A percentile compares a stretch with the other conserved stretches of the same genome.
phyloP scores from a whole-genome alignment of 2,797 vertebrate species.

The Neoniphon sammara region DNA sequence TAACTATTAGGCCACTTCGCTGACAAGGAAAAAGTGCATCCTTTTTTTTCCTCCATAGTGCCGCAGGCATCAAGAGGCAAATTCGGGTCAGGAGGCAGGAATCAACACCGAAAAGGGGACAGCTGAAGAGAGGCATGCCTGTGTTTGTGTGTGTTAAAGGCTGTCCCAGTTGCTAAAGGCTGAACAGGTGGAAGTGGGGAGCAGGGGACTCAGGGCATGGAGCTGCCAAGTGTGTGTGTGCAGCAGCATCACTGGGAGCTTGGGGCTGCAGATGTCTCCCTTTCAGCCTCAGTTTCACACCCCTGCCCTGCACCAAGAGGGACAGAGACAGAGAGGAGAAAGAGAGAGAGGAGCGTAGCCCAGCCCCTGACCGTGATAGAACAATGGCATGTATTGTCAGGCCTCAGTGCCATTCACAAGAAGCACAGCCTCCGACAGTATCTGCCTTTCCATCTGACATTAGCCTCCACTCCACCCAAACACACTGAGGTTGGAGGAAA shows the following conservation, averaged over 20 bases:
- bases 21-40: too few relatives aligned
- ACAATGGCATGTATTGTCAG: constrained; percentile 77
- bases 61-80: background rate
- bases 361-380: constrained; percentile 24
- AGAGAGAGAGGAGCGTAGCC: constrained; percentile 27
- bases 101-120: background rate
- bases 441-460: constrained; percentile 40
- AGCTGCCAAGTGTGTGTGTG: constrained; percentile 31
- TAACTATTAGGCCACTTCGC: too few relatives aligned
- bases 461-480: constrained; percentile 14
- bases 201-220: constrained; percentile 13
- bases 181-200: constrained; percentile 28
- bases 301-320: constrained; percentile 24
- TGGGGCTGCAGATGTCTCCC: constrained; percentile 68
- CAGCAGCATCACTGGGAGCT: constrained; percentile 53
- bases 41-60: too few relatives aligned
- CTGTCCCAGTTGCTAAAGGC: constrained; percentile 23
- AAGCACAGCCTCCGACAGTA: constrained; percentile 53
- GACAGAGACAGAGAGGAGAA: constrained; percentile 4
- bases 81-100: background rate
- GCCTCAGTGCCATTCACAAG: constrained; percentile 51
- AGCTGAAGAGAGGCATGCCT: background rate
- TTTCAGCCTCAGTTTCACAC: constrained; percentile 52
- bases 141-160: constrained; percentile 1
- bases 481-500: constrained; percentile 25